Percentiles rank a stretch among this genome's conserved stretches.
Conservation (phyloP, 2,113 vertebrate species). For the Eira barbara region DNA sequence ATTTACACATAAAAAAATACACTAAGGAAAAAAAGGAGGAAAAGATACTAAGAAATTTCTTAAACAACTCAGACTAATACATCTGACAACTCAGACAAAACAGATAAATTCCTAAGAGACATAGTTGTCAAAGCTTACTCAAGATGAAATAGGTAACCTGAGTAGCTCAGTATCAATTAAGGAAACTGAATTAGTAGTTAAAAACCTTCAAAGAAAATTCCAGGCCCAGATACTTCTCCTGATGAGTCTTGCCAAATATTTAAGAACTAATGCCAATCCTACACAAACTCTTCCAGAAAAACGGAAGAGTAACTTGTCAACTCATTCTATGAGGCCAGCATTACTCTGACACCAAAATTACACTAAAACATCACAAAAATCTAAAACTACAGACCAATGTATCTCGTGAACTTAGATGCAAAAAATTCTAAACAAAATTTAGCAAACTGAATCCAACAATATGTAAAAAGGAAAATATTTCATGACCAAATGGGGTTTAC, state of each 20-base stretch:
- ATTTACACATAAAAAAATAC: not conserved
- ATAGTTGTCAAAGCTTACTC: not conserved
- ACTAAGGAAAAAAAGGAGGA: not conserved
- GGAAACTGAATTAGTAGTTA: not conserved
- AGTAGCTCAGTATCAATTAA: not conserved
- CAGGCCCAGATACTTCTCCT: not conserved
- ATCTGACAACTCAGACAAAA: not conserved
- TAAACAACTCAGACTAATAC: too few species aligned
- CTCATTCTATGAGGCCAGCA: not conserved
- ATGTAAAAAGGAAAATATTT: not conserved
- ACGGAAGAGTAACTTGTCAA: not conserved
- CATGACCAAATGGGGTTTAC: not conserved
- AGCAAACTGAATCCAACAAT: not conserved
- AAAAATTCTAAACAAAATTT: not conserved
- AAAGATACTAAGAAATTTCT: too few species aligned
- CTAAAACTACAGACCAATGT: not conserved
- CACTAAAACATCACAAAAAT: not conserved
- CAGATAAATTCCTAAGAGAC: not conserved
- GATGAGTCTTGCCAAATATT: not conserved
- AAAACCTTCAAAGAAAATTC: not conserved
- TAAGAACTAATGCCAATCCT: not conserved
- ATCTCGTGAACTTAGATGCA: not conserved
- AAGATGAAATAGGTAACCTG: not conserved
- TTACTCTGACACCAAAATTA: not conserved
- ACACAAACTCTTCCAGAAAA: not conserved